Base-by-base conservation (phyloP, 2,113 vertebrate genomes). In the Thalassarche chlororhynchos region DNA sequence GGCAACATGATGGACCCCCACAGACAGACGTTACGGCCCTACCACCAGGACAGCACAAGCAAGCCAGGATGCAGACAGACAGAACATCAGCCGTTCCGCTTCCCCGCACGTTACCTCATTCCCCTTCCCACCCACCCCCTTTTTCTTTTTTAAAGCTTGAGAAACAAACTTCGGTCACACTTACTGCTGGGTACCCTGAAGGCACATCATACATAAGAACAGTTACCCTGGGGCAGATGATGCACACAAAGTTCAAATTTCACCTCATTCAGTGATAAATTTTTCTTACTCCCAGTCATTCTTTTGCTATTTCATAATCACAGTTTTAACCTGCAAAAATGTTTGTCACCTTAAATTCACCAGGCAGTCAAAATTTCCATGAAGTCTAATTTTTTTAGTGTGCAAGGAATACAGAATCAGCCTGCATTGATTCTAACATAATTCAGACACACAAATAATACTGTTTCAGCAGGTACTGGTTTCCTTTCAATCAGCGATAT, bases 21-120 rank as follows among this genome's bases (percentile, higher is more conserved):
- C 9, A 16, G 32, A 26, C 0, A 14, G 40, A 44, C 1, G 1
- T 23, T 6, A 14, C 0, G 0, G 54, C 28, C 38, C 40, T 17
- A 20, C n/a, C 65, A 31, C 31, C 17, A 21, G 28, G 17, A 24
- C 38, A 60, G 42, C 57, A 55, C 10, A 18, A 26, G 16, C 3
- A 7, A 60, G 65, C 13, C 46, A 68, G 16, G 29, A 36, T 24
- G 34, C 26, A 58, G 34, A 42, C 0, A 5, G 25, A 74, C 5
- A 77, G 77, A 79, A 13, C 5, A 55, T 4, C n/a, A 80, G 31
- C 34, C 66, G 58, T 31, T 16, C 38, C 25, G 21, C 28, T 49
- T 6, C 9, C 1, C 4, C 9, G 21, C 16, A 20, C 2, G 2
- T 8, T 8, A 60, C 44, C n/a, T 28, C 32, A 6, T 9, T 54